Percentiles rank a stretch among this genome's conserved stretches.
These are phyloP conservation scores for Henicopernis longicauda DNA, from an alignment of 2,113 vertebrate species.

Conservation along the genomic window DNA sequence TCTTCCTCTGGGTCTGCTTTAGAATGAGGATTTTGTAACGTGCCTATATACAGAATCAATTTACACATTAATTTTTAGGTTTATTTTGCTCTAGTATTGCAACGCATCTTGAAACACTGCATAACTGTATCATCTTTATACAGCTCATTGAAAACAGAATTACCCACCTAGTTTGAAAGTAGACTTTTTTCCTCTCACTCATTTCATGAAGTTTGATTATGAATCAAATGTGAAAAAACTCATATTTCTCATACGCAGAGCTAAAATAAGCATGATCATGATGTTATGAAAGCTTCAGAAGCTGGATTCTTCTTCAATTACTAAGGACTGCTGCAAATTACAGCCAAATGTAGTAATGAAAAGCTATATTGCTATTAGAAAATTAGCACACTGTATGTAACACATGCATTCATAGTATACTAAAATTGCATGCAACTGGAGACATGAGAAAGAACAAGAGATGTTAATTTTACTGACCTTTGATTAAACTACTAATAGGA, in stretches of 20 bases:
- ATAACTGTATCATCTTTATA: background rate
- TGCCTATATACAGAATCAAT: background rate
- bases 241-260: background rate
- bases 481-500: background rate
- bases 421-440: background rate
- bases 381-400: background rate
- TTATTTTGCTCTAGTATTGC: background rate
- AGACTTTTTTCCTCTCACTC: background rate
- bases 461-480: background rate
- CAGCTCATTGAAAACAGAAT: background rate
- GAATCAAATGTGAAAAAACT: background rate
- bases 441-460: background rate
- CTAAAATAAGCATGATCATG: background rate
- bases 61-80: background rate
- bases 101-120: background rate
- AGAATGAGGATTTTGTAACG: background rate
- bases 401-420: no score
- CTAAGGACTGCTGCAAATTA: background rate
- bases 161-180: background rate
- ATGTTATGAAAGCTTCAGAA: background rate
- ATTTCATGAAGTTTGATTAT: background rate
- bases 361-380: background rate
- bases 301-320: background rate
- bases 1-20: background rate
- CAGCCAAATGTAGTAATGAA: background rate